phyloP scores from a whole-genome alignment of 2,797 vertebrate species.

The Lemur catta region DNA sequence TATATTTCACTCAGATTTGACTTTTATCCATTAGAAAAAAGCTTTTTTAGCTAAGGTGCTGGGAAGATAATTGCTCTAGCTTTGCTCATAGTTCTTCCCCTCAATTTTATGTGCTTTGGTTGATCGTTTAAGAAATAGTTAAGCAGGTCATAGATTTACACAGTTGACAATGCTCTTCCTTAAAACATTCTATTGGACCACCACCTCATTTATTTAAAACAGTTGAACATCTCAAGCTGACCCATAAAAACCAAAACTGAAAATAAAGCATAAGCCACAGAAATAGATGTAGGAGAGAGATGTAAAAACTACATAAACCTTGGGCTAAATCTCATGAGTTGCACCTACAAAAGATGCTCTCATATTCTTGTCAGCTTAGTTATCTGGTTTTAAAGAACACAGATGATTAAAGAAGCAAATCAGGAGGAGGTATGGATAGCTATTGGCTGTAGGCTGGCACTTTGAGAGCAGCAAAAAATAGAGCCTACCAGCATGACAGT shows the following conservation, averaged over 20 bases:
- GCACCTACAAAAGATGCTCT: not conserved
- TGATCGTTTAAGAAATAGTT: not conserved
- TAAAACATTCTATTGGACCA: not conserved
- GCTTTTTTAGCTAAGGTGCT: not conserved
- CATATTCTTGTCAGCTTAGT: not conserved
- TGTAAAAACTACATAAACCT: not conserved
- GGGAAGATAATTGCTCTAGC: not conserved
- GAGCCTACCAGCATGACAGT: fast-evolving
- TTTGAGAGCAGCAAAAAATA: not conserved
- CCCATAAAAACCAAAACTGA: not conserved
- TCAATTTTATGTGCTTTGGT: not conserved
- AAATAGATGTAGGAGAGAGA: not conserved
- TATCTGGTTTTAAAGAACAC: not conserved
- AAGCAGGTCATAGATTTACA: not conserved
- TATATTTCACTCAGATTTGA: conserved; percentile 8
- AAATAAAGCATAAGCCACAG: not conserved
- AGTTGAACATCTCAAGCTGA: not conserved
- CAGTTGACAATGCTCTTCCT: not conserved
- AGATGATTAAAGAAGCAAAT: not conserved
- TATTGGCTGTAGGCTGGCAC: not conserved
- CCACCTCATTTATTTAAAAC: not conserved
- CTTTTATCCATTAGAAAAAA: conserved; percentile 9
- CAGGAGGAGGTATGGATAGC: not conserved
- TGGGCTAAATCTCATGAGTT: not conserved
- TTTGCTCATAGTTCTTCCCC: not conserved